Conservation (phyloP, 92 coral and sea anemone species). For the Heteractis magnifica region DNA sequence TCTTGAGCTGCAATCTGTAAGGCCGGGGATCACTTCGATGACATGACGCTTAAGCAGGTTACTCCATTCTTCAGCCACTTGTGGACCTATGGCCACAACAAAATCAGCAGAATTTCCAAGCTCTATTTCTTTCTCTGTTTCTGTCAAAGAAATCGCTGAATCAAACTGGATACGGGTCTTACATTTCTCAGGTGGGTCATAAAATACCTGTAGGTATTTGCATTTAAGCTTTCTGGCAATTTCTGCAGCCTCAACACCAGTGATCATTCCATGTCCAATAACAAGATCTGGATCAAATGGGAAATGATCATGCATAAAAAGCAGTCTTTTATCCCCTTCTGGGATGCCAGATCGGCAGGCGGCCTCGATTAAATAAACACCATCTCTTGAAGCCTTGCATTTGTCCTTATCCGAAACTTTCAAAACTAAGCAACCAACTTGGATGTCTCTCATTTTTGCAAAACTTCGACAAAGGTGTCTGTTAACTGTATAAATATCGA, state of each 20-base stretch:
- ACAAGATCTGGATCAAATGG: conserved; percentile 56
- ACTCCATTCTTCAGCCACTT: conserved; percentile 52
- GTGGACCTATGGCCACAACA: conserved; percentile 59
- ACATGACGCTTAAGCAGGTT: conserved; percentile 40
- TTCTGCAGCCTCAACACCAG: conserved; percentile 58
- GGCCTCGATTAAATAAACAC: conserved; percentile 42
- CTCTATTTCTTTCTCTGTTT: conserved; percentile 9
- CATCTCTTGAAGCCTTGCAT: conserved; percentile 43
- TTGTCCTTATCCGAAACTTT: conserved; percentile 41
- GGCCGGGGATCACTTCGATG: conserved; percentile 52
- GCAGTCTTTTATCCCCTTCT: conserved; percentile 35
- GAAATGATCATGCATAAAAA: conserved; percentile 41
- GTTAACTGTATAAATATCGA: conserved; percentile 37
- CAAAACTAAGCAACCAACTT: conserved; percentile 61
- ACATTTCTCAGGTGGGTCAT: conserved; percentile 30
- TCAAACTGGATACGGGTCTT: not conserved
- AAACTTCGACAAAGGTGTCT: conserved; percentile 47
- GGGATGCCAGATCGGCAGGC: conserved; percentile 38
- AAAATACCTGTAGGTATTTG: conserved; percentile 47
- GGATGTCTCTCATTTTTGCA: conserved; percentile 30
- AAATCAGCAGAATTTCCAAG: conserved; percentile 49
- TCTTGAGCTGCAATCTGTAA: not conserved
- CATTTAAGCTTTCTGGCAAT: conserved; percentile 46
- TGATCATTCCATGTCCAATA: conserved; percentile 53
- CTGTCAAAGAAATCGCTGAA: not conserved